A percentile compares a stretch with the other conserved stretches of the same genome.
These are phyloP conservation scores for Parazoanthus atlanticus DNA, from an alignment of 92 coral and sea anemone genomes.

Conservation along the genomic window DNA sequence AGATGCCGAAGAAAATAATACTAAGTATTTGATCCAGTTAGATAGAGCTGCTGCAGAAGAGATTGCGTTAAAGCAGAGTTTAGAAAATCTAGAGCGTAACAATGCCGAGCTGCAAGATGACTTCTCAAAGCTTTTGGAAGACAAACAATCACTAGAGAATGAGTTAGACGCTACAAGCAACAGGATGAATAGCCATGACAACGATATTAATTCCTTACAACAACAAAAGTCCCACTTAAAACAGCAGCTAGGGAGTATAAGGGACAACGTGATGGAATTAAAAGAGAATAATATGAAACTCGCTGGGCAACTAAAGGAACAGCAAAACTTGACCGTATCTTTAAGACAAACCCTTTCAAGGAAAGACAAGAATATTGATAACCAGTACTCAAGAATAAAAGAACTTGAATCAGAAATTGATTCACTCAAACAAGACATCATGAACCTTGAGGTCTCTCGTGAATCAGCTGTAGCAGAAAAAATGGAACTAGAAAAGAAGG, in stretches of 20 bases:
- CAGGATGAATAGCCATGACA: constrained; percentile 59
- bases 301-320: constrained; percentile 78
- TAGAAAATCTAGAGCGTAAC: constrained; percentile 60
- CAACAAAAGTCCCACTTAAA: constrained; percentile 68
- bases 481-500: constrained; percentile 62
- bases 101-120: constrained; percentile 56
- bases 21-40: constrained; percentile 60
- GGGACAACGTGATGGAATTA: constrained; percentile 65
- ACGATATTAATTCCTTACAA: constrained; percentile 61
- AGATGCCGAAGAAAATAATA: constrained; percentile 72
- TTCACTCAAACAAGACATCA: constrained; percentile 63
- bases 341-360: constrained; percentile 65
- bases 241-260: constrained; percentile 66
- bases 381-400: constrained; percentile 63
- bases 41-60: constrained; percentile 67
- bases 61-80: constrained; percentile 54
- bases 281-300: constrained; percentile 76
- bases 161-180: constrained; percentile 51
- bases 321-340: constrained; percentile 77
- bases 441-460: constrained; percentile 71
- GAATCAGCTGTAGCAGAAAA: constrained; percentile 69
- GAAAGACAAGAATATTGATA: constrained; percentile 75
- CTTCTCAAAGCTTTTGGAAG: constrained; percentile 50
- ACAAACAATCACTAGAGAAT: constrained; percentile 66
- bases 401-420: constrained; percentile 79